phyloP scores from a whole-genome alignment of 2,888 invertebrate species.

The Dryocosmus kuriphilus region DNA sequence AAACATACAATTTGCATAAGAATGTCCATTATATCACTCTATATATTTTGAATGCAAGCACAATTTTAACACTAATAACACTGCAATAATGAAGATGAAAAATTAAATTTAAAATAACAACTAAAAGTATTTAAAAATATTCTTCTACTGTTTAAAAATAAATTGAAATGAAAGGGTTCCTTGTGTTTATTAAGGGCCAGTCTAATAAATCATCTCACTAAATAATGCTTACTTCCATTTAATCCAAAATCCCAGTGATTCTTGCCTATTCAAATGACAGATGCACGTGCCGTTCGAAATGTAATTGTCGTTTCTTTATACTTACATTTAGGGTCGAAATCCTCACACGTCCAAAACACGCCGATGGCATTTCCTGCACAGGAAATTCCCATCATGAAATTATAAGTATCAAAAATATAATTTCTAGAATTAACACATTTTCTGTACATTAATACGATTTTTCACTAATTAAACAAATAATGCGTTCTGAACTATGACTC shows the following conservation, averaged over 20 bases:
- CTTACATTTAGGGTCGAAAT: slow-evolving; percentile 13
- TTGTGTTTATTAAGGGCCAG: not conserved
- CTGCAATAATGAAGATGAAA: not conserved
- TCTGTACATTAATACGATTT: no score
- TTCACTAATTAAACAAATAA: no score
- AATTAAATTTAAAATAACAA: not conserved
- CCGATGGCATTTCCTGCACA: not conserved
- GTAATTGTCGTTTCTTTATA: slow-evolving; percentile 8
- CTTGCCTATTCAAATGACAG: not conserved
- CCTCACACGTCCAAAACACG: not conserved
- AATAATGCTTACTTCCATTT: not conserved
- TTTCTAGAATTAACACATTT: no score
- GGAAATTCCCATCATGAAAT: not conserved
- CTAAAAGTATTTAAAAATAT: not conserved
- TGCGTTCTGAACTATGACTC: no score
- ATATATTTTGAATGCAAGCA: not conserved
- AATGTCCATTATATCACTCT: not conserved
- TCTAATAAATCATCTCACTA: not conserved
- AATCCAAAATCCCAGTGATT: slow-evolving; percentile 1
- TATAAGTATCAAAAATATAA: not conserved
- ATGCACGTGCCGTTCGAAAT: slow-evolving; percentile 6
- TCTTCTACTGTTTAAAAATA: not conserved
- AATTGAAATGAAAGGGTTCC: not conserved
- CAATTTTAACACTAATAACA: not conserved
- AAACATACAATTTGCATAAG: not conserved